phyloP scores from a whole-genome alignment of 2,888 invertebrate species.

The Tortrix viridana region DNA sequence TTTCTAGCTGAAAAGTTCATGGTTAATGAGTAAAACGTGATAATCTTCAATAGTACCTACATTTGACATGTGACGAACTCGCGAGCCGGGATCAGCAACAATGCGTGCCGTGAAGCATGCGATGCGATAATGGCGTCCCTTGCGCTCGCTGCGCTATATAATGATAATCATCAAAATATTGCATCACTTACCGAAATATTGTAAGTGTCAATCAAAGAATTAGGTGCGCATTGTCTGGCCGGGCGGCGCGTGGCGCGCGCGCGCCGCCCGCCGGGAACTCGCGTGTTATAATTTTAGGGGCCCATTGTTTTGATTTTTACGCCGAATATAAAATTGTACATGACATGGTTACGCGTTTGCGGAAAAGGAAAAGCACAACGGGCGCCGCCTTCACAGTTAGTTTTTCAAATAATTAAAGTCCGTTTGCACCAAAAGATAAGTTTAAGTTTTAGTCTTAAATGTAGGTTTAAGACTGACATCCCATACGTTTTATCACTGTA shows the following conservation, averaged over 20 bases:
- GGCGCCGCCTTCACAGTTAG: neutral
- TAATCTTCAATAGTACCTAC: conserved; percentile 22
- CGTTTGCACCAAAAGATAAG: too few species aligned
- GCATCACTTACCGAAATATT: conserved; percentile 85
- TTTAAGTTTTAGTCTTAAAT: too few species aligned
- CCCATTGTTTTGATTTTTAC: conserved; percentile 73
- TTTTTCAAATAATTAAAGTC: too few species aligned
- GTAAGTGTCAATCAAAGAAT: conserved; percentile 85
- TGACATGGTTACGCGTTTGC: conserved; percentile 33
- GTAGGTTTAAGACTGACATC: too few species aligned
- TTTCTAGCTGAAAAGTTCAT: too few species aligned
- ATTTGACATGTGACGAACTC: conserved; percentile 21
- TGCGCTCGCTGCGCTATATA: conserved; percentile 51
- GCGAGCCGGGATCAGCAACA: conserved; percentile 44
- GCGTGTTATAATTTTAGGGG: conserved; percentile 63
- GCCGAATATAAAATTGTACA: conserved; percentile 43
- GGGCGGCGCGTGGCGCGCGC: conserved; percentile 64
- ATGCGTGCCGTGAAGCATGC: conserved; percentile 62
- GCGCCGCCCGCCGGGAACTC: conserved; percentile 59
- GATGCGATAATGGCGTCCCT: conserved; percentile 62
- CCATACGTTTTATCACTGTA: too few species aligned
- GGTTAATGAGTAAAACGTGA: neutral
- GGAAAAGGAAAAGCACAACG: neutral
- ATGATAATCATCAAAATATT: conserved; percentile 84
- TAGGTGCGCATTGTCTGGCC: conserved; percentile 75